Base-by-base conservation (phyloP, 2,797 vertebrate species). In the Periophthalmus magnuspinnatus region DNA sequence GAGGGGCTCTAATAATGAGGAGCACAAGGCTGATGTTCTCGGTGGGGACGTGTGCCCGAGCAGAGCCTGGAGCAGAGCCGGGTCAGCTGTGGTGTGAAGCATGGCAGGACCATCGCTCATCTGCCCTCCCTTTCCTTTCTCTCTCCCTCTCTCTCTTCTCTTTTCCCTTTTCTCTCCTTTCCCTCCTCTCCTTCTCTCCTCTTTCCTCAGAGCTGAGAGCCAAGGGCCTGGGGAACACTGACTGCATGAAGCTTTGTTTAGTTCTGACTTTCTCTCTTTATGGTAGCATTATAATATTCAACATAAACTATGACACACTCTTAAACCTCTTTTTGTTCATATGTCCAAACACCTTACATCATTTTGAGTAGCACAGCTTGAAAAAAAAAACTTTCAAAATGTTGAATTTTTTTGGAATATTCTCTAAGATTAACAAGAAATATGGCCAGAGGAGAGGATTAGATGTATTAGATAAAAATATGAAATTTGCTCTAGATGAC, bases 81-180 rank as follows among this genome's bases (percentile, higher is more conserved):
- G 95, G 96, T 95, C 94, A 95, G 94, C 95, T 94, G 93, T 93
- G 84, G 90, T 94, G 96, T 94, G 95, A 95, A 94, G 92, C 93
- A 94, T 96, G 96, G 96, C 95, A 97, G 96, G 94, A 95, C 94
- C 94, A 97, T 98, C 95, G 94, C 95, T 98, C 96, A 97, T 97
- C 95, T 59, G 32, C 57, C 1, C 16, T 32, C 24, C 28, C 38
- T 13, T 13, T 14, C 38, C 28, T 56, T 16, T 21, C 21, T 2
- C 8, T 55, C 21, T 9, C 28, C 57, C 7, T 32, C 5, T 14
- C 17, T 13, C 57, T 59, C 36, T 57, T 5, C 24, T 38, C 1
- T 10, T 38, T 10, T 14, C 55, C 24, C n/a, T n/a, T 22, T 24
- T 10, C 7, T 22, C 5, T n/a, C 94, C 95, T 94, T 6, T 89